phyloP scores from a whole-genome alignment of 2,113 vertebrate genomes.

The Pycnonotus jocosus region DNA sequence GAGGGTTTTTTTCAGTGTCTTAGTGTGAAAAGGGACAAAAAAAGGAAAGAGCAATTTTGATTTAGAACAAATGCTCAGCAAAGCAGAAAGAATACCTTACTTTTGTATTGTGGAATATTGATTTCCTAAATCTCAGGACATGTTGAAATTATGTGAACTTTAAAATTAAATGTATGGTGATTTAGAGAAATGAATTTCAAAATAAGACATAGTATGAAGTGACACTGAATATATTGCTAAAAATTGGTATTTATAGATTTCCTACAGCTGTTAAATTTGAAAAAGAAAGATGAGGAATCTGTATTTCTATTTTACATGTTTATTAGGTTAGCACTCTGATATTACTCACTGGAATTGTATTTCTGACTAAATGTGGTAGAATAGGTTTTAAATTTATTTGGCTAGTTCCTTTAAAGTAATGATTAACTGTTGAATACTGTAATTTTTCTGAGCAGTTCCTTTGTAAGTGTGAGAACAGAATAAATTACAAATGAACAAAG shows the following conservation, averaged over 20 bases:
- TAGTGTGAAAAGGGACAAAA: not conserved
- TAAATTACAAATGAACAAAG: not conserved
- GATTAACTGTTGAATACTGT: not conserved
- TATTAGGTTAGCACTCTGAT: not conserved
- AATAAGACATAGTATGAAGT: not conserved
- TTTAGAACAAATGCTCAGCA: not conserved
- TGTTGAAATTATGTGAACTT: not conserved
- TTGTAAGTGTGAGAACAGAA: not conserved
- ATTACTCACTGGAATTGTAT: not conserved
- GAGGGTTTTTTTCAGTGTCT: not conserved
- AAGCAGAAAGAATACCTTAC: not conserved
- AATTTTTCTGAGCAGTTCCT: not conserved
- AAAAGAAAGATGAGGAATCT: not conserved
- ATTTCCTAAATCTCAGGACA: not conserved
- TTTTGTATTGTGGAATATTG: not conserved
- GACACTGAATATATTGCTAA: not conserved
- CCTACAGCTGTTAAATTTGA: not conserved
- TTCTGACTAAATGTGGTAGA: not conserved
- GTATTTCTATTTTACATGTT: not conserved
- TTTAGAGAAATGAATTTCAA: not conserved
- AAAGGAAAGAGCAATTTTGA: not conserved
- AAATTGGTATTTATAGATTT: not conserved
- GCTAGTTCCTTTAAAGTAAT: not conserved
- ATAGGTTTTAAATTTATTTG: not conserved
- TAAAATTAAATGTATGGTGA: not conserved